Percentiles rank a stretch among this genome's conserved stretches.
Evolutionary conservation across 2,888 invertebrate genomes (phyloP).

Genomic region (Molorchus minor): DNA sequence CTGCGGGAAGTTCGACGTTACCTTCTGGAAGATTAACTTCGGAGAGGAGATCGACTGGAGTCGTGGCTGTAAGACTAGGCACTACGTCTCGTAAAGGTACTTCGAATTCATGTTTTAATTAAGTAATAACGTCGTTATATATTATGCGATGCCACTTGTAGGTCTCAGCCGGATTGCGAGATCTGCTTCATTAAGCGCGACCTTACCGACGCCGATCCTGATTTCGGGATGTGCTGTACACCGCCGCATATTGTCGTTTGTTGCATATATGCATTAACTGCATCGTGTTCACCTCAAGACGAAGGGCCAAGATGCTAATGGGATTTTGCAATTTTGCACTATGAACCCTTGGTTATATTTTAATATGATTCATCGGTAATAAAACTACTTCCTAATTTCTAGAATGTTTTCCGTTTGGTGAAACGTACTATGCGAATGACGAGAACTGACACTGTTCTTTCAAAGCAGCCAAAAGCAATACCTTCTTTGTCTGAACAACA

Average conservation of each 20-base stretch:
- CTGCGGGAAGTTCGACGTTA: conserved; percentile 57
- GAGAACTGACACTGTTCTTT: no score
- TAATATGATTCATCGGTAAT: no score
- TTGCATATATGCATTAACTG: conserved; percentile 54
- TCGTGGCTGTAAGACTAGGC: conserved; percentile 19
- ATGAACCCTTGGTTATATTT: no score
- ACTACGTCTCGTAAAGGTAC: conserved; percentile 57
- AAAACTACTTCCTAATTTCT: no score
- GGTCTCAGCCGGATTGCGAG: conserved; percentile 12
- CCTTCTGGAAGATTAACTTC: conserved; percentile 58
- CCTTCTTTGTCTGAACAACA: no score
- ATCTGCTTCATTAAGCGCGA: conserved; percentile 17
- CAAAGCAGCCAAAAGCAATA: no score
- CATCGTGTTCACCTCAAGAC: background rate
- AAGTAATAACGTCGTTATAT: conserved; percentile 58
- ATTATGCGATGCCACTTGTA: conserved; percentile 52
- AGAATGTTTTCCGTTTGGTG: no score
- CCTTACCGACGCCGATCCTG: background rate
- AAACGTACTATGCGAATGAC: no score
- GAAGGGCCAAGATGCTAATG: no score
- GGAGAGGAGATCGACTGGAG: conserved; percentile 20
- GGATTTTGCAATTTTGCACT: no score
- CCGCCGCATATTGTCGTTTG: conserved; percentile 30
- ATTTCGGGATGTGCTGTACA: conserved; percentile 19
- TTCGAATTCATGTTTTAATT: conserved; percentile 60